Conservation (phyloP, 2,797 vertebrate genomes). For the Eremophila alpestris region DNA sequence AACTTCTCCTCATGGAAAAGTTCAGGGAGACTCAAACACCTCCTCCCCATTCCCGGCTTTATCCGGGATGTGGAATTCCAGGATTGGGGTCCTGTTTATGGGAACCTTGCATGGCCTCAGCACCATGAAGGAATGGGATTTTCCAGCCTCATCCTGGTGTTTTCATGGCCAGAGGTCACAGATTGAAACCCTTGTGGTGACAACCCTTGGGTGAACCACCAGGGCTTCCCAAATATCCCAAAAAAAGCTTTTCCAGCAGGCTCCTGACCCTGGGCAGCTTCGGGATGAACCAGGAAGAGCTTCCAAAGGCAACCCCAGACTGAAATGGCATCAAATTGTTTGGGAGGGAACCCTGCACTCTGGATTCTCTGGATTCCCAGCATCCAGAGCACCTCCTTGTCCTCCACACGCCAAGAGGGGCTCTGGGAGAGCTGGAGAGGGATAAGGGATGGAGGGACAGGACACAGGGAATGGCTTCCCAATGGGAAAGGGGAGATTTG, state of each 20-base stretch:
- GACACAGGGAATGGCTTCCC: neutral
- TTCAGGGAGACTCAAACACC: neutral
- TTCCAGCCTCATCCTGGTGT: neutral
- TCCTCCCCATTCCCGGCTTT: neutral
- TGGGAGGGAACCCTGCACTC: neutral
- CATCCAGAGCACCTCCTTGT: neutral
- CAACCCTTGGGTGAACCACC: accelerated
- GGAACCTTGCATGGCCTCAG: neutral
- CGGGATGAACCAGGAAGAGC: neutral
- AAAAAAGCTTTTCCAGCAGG: neutral
- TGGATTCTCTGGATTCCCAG: neutral
- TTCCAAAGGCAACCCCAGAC: neutral
- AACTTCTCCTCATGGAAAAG: neutral
- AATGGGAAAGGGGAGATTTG: neutral
- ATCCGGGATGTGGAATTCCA: accelerated
- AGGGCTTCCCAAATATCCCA: neutral
- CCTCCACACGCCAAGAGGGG: neutral
- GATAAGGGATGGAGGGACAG: neutral
- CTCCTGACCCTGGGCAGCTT: neutral
- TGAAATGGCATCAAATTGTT: neutral
- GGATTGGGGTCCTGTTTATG: neutral
- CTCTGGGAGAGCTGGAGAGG: neutral
- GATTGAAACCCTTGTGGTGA: neutral
- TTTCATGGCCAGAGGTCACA: neutral
- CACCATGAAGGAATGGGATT: neutral